Base-by-base conservation (phyloP, 2,888 invertebrate genomes). In the Petrolisthes cinctipes region DNA sequence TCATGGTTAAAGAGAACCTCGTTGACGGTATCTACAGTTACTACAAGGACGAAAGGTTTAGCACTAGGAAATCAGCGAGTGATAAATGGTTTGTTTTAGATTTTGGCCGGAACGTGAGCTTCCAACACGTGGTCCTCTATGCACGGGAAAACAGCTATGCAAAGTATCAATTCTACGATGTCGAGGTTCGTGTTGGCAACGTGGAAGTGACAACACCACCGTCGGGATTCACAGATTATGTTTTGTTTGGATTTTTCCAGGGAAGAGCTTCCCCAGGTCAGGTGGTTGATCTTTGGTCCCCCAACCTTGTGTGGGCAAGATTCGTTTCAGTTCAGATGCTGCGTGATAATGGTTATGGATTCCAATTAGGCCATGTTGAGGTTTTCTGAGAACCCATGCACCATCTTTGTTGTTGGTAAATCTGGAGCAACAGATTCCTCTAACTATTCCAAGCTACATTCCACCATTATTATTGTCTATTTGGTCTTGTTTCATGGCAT, bases 241-340 rank as follows among this genome's bases (percentile, higher is more conserved):
- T 5, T 11, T 9, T 76, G 1, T 76, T 76, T 76, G 76, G 37
- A 11, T 6, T 14, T 5, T 76, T 37, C 76, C 76, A 23, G 9
- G 76, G 76, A 14, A 23, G 5, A 3, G 76, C 37, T 9, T 20
- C 5, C n/a, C 1, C 0, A 11, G 1, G n/a, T 37, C 37, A 76
- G n/a, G 76, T 14, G 76, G 76, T 76, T 1, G n/a, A 9, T 7
- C n/a, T 76, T 5, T 11, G 37, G 11, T 76, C 76, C n/a, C 53
- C 23, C 1, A 9, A 9, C 11, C 2, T n/a, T 37, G 76, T 76
- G 51, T 76, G 37, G 9, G 76, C 76, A 23, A 76, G 76, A n/a
- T 76, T 51, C 76, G 37, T 76, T 11, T 76, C 76, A 37, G 76
- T 76, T 11, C 76, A 37, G 76, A 76, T 76, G 78, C 20, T 20